Evolutionary conservation across 2,888 invertebrate species (phyloP), one percentile per base, ranked within the genome.

Genomic region (Drosophila paucipuncta): DNA sequence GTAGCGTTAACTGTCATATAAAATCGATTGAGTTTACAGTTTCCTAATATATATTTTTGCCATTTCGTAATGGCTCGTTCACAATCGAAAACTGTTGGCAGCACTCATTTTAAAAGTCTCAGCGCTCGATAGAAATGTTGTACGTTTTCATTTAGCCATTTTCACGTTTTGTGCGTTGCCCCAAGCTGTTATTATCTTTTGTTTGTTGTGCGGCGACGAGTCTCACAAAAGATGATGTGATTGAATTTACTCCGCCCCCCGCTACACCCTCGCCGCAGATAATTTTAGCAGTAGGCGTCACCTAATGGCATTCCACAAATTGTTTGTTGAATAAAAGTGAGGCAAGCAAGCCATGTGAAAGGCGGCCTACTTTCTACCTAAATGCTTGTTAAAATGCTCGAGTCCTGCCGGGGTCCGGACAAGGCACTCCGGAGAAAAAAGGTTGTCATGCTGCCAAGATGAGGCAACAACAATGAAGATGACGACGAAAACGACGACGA

Each of bases 221-320:
- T 47, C 75, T 57, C 79, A 90, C 85, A 88, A 80, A 86, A 88
- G 81, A 80, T 78, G 90, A 80, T 83, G 82, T 88, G 84, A 89
- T 90, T 90, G 90, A 90, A 90, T 89, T 83, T 74, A 41, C 53
- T 59, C 47, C 61, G 39, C 33, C 73, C 54, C 16, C 50, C 22
- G 33, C 4, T 3, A 35, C 62, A 33, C 13, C 6, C n/a, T 9
- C 11, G 18, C 35, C 47, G n/a, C 10, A 18, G 85, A 89, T 90
- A 87, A 89, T 89, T 85, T 89, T 64, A 69, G 70, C 74, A 73
- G 82, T 70, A 81, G 91, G 89, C 89, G 90, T 91, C 91, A 81
- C 80, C 85, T 85, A 89, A 89, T 89, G 88, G 91, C 85, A 91
- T 89, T 91, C 90, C 88, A 76, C 81, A 89, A 90, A 89, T 89